phyloP scores from a whole-genome alignment of 1,140 invertebrate genomes.

The Lysiphlebus fabarum region DNA sequence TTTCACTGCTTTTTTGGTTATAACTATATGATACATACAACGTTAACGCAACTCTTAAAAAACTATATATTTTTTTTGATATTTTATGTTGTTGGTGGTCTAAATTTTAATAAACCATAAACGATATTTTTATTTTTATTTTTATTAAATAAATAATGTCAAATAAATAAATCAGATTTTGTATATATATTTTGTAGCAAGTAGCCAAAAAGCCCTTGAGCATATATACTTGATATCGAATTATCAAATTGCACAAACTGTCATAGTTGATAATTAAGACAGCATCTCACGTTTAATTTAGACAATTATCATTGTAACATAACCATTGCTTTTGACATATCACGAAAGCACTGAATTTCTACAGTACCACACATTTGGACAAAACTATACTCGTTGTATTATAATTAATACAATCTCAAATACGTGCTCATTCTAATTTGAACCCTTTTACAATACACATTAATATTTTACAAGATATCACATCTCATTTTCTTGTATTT shows the following conservation, averaged over 20 bases:
- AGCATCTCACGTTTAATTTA: slow-evolving; percentile 36
- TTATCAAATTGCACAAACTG: slow-evolving; percentile 22
- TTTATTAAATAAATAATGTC: no score
- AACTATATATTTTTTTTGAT: no score
- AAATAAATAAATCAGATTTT: no score
- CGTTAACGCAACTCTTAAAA: slow-evolving; percentile 37
- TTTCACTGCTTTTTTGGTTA: neutral
- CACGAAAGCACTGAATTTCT: slow-evolving; percentile 26
- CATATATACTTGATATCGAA: neutral
- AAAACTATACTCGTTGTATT: slow-evolving; percentile 32
- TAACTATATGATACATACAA: slow-evolving; percentile 27
- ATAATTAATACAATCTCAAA: slow-evolving; percentile 38
- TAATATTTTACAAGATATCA: neutral
- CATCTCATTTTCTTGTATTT: no score
- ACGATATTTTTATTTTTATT: no score
- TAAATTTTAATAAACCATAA: no score
- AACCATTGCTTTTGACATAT: slow-evolving; percentile 36
- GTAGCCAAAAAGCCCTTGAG: neutral
- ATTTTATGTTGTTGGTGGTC: no score
- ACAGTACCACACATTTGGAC: slow-evolving; percentile 12
- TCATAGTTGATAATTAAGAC: slow-evolving; percentile 34
- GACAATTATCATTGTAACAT: slow-evolving; percentile 43
- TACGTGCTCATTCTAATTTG: slow-evolving; percentile 22
- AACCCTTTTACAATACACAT: slow-evolving; percentile 3
- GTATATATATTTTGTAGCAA: neutral